These are phyloP conservation scores for Patella ulyssiponensis DNA, from an alignment of 2,888 invertebrate species.

Conservation along the genomic window DNA sequence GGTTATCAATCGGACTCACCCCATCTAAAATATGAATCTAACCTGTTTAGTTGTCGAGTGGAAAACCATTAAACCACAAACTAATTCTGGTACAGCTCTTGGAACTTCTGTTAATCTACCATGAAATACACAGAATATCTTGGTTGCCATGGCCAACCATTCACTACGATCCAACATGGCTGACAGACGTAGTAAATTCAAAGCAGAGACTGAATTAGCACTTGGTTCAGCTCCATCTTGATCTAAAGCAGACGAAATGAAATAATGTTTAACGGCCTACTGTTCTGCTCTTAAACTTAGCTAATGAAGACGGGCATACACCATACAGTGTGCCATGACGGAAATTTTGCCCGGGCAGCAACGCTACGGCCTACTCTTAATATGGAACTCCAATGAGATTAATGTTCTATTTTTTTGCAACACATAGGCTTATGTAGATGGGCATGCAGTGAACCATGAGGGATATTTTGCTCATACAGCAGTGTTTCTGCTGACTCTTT, in stretches of 20 bases:
- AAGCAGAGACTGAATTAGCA: constrained; percentile 89
- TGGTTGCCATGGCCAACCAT: constrained; percentile 76
- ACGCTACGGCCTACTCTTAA: background rate
- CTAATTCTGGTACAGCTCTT: constrained; percentile 83
- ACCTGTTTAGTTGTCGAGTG: constrained; percentile 82
- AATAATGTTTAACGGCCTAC: no score
- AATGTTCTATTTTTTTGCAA: no score
- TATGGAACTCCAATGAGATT: background rate
- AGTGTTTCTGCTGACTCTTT: no score
- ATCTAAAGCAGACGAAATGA: constrained; percentile 75
- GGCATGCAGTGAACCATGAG: no score
- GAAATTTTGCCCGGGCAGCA: no score
- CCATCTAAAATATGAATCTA: constrained; percentile 10
- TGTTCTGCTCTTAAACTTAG: no score
- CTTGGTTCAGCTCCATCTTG: constrained; percentile 96
- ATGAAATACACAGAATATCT: constrained; percentile 74
- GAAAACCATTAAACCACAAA: constrained; percentile 81
- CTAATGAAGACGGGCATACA: no score
- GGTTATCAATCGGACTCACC: background rate
- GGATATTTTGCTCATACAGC: no score
- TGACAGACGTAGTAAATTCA: constrained; percentile 80
- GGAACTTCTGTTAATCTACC: constrained; percentile 78
- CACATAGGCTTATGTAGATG: no score
- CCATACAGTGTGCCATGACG: no score
- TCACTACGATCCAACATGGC: constrained; percentile 80